These are phyloP conservation scores for Scopus umbretta DNA, from an alignment of 2,113 vertebrate species.

Conservation along the genomic window DNA sequence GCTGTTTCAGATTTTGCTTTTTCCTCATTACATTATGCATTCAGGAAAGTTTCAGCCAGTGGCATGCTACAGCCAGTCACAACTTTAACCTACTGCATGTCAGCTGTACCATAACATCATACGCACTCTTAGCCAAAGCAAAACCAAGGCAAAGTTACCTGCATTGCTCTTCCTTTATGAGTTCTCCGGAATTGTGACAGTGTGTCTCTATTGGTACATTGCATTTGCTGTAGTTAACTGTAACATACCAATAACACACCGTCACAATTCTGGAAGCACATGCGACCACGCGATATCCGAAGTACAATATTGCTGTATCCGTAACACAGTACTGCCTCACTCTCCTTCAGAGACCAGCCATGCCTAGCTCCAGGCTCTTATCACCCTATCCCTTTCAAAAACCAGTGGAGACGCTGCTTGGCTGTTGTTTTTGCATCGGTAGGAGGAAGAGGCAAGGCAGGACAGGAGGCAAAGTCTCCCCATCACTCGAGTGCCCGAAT, in stretches of 20 bases:
- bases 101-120: not conserved
- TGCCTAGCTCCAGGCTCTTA: fast-evolving
- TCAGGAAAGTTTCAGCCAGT: not conserved
- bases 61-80: not conserved
- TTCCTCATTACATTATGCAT: not conserved
- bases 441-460: not conserved
- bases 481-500: not conserved
- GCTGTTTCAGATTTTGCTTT: not conserved
- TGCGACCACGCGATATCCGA: fast-evolving
- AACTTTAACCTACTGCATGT: not conserved
- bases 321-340: too few species aligned
- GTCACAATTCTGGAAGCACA: not conserved
- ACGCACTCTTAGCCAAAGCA: not conserved
- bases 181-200: not conserved
- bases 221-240: not conserved
- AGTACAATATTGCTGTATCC: fast-evolving
- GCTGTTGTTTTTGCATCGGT: fast-evolving
- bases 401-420: fast-evolving
- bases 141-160: not conserved
- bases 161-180: not conserved
- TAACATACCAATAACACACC: not conserved
- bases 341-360: not conserved
- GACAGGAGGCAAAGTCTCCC: not conserved
- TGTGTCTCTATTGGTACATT: fast-evolving
- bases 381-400: not conserved